Base-by-base conservation (phyloP, 2,888 invertebrate genomes). In the Andrena flavipes region DNA sequence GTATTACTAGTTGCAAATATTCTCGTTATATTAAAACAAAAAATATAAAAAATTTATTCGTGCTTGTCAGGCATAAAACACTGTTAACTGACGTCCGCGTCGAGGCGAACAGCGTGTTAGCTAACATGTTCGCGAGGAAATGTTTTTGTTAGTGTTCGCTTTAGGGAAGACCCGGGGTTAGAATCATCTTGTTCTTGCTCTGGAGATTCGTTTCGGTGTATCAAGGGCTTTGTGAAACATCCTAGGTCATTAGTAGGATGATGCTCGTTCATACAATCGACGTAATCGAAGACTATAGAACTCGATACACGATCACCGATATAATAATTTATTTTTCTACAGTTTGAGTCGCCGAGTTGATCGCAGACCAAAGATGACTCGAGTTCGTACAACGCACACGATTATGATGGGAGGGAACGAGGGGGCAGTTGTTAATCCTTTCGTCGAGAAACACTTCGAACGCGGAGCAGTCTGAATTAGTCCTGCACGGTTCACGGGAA, bases 301-400 rank as follows among this genome's bases (percentile, higher is more conserved):
- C 10, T 64, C 51, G 35, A 63, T 69, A 51, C 69, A n/a, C 35
- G 59, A 65, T 90, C 91, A 84, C 84, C 63, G 87, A 92, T 88
- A 90, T 88, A 77, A 76, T 76, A 87, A 90, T 91, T 93, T 93
- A 93, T 93, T 93, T 93, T 93, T 93, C 89, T 93, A 93, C 90
- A 88, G 48, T 73, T 85, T 89, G 80, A 85, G 87, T 88, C 85
- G 76, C 85, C 87, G 90, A 88, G 89, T 89, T 91, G 86, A 88
- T 87, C 86, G 84, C 87, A 89, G 87, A 88, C 88, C 78, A 77
- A 42, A 81, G 69, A 75, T 77, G 67, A 82, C 75, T 84, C 85
- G 76, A 76, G 54, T 85, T 80, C 68, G 85, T 75, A 64, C 67
- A 85, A 86, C 78, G 83, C 81, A 82, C 79, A 81, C 65, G 64